A percentile compares a stretch with the other conserved stretches of the same genome.
These are phyloP conservation scores for Beroe ovata DNA, from an alignment of 37 sponge, comb jelly and placozoan species.

Conservation along the genomic window DNA sequence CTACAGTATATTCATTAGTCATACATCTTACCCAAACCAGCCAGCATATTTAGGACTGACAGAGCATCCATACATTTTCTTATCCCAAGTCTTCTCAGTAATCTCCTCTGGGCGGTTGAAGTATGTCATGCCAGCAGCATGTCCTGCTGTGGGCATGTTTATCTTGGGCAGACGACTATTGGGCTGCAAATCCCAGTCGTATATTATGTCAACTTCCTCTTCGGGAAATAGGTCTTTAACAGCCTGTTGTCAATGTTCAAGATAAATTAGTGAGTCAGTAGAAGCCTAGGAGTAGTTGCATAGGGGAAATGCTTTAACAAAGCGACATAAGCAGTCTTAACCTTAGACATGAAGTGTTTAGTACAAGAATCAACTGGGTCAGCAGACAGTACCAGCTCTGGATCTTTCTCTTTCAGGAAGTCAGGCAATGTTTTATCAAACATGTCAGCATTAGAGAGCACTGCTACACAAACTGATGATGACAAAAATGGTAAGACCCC, in stretches of 20 bases:
- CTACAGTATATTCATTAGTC: no score
- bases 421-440: constrained; percentile 25
- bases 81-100: not conserved
- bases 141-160: constrained; percentile 40
- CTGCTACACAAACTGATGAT: constrained; percentile 18
- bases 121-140: constrained; percentile 7
- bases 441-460: constrained; percentile 29
- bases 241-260: not conserved
- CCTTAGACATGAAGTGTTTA: constrained; percentile 33
- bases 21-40: constrained; percentile 1
- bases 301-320: no score
- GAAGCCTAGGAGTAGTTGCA: no score
- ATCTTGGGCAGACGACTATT: not conserved
- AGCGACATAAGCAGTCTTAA: not conserved
- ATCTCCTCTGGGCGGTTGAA: constrained; percentile 48
- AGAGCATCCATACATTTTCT: constrained; percentile 45
- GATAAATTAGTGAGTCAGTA: no score
- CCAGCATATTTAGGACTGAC: constrained; percentile 26
- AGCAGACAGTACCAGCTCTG: not conserved
- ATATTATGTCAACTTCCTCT: constrained; percentile 36
- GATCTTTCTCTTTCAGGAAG: not conserved
- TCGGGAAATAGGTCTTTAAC: not conserved
- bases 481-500: not conserved
- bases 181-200: not conserved
- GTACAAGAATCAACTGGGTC: constrained; percentile 10